Percentiles rank a stretch among this genome's conserved stretches.
Conservation (phyloP, 2,113 vertebrate genomes). For the Perca flavescens region DNA sequence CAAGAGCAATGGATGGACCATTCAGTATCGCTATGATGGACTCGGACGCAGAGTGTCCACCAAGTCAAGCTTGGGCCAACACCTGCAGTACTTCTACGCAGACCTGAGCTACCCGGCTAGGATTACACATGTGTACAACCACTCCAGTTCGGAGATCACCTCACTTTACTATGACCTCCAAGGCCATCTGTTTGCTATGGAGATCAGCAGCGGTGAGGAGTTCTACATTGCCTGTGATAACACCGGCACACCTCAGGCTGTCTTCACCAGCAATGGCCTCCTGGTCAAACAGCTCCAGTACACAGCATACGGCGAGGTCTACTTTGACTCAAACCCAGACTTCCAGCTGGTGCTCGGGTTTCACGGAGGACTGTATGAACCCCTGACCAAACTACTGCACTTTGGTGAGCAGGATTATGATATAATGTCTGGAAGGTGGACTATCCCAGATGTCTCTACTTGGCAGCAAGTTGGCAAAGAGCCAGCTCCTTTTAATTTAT, state of each 20-base stretch:
- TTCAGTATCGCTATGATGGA: conserved; percentile 96
- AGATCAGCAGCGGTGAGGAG: conserved; percentile 97
- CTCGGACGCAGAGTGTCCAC: conserved; percentile 94
- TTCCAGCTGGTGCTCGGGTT: conserved; percentile 98
- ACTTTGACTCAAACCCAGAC: conserved; percentile 97
- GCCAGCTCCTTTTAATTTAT: conserved; percentile 96
- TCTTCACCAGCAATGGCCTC: conserved; percentile 96
- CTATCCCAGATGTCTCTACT: conserved; percentile 91
- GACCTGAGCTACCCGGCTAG: conserved; percentile 94
- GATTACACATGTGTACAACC: conserved; percentile 98
- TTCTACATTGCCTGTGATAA: conserved; percentile 99
- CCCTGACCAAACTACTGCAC: conserved; percentile 95
- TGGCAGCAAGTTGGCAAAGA: conserved; percentile 93
- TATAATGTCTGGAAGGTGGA: conserved; percentile 97
- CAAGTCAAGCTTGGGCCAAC: conserved; percentile 94
- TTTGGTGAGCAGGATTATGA: conserved; percentile 97
- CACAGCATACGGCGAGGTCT: conserved; percentile 96
- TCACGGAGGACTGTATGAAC: conserved; percentile 95
- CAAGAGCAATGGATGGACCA: conserved; percentile 94
- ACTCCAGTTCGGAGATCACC: conserved; percentile 97
- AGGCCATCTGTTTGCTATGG: conserved; percentile 98
- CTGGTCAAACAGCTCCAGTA: conserved; percentile 98
- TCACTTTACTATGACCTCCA: conserved; percentile 98
- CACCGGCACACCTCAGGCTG: conserved; percentile 93
- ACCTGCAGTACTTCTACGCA: conserved; percentile 97